Evolutionary conservation across 2,113 vertebrate genomes (phyloP).

Genomic region (Rallus limicola): DNA sequence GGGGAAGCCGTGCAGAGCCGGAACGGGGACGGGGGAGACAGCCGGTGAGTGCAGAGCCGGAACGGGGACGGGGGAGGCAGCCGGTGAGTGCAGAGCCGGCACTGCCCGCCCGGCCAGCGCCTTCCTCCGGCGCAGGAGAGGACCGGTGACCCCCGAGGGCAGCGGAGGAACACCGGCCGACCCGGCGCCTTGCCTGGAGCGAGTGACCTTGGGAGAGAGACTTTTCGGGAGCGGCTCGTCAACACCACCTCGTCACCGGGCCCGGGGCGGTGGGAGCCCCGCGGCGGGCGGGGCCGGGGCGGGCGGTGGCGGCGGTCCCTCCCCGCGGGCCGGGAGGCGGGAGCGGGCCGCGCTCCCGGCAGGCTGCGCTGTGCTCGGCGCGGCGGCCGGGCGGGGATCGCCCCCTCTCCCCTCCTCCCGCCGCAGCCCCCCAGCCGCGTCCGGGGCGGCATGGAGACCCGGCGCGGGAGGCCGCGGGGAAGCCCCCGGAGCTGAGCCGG

Average conservation of each 20-base stretch:
- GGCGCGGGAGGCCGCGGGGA: neutral
- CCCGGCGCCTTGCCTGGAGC: neutral
- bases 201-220: neutral
- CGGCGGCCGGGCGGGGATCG: neutral
- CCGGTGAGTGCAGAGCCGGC: neutral
- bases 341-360: neutral
- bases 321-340: neutral
- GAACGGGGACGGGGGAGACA: accelerated
- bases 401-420: neutral
- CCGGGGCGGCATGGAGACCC: neutral
- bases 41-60: neutral
- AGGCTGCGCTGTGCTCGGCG: conserved; percentile 25
- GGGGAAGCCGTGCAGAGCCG: neutral
- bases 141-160: neutral
- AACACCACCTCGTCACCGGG: too few species aligned
- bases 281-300: neutral
- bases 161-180: accelerated
- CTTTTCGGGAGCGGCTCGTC: neutral
- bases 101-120: neutral
- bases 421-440: neutral
- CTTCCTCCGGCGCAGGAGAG: neutral
- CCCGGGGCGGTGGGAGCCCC: neutral
- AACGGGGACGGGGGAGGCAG: accelerated
- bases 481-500: conserved; percentile 9
- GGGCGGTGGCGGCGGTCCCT: neutral